phyloP scores from a whole-genome alignment of 2,888 invertebrate species.

The Drosophila gaucha region DNA sequence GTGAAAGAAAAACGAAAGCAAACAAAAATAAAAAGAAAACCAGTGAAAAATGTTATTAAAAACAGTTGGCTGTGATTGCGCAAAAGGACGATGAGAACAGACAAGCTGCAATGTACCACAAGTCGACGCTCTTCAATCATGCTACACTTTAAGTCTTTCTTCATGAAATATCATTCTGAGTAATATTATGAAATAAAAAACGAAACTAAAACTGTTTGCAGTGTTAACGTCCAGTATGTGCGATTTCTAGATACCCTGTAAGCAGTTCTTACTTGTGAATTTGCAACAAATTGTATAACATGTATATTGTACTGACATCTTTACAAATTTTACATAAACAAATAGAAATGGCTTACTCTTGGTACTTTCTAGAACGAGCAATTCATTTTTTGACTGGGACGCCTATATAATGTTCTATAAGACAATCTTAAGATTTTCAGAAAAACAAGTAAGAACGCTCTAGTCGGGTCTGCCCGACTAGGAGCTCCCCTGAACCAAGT shows the following conservation, averaged over 20 bases:
- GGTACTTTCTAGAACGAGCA: too few species aligned
- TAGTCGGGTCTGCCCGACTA: too few species aligned
- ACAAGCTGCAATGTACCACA: conserved; percentile 32
- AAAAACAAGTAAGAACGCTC: too few species aligned
- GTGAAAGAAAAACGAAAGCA: conserved; percentile 25
- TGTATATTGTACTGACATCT: too few species aligned
- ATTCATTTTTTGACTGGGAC: too few species aligned
- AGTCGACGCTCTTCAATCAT: conserved; percentile 40
- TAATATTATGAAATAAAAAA: conserved; percentile 22
- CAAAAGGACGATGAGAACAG: conserved; percentile 31
- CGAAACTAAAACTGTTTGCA: conserved; percentile 27
- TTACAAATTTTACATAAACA: too few species aligned
- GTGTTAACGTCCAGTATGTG: too few species aligned
- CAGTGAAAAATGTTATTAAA: conserved; percentile 76
- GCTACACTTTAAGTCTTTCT: conserved; percentile 26
- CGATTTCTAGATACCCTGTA: background rate
- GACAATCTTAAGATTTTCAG: too few species aligned
- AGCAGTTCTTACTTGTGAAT: background rate
- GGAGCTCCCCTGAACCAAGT: too few species aligned
- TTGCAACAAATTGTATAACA: background rate
- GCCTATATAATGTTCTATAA: too few species aligned
- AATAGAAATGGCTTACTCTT: too few species aligned
- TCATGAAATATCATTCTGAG: conserved; percentile 30
- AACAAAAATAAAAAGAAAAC: conserved; percentile 24
- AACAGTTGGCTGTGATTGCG: conserved; percentile 68